phyloP scores from a whole-genome alignment of 2,888 invertebrate species.

The Smittia aterrima region DNA sequence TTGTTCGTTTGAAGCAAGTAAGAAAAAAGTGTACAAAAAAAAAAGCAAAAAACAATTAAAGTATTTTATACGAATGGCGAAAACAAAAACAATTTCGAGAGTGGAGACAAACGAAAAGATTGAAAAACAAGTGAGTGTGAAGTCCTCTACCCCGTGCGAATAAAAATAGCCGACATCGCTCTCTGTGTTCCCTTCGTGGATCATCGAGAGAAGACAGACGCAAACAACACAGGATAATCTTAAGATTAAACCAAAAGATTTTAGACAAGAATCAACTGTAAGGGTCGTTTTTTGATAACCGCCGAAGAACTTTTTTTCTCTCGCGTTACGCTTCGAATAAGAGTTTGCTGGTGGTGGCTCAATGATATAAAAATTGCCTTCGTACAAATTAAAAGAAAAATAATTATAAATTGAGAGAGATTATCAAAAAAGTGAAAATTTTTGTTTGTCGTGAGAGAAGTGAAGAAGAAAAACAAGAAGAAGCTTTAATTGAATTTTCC shows the following conservation, averaged over 20 bases:
- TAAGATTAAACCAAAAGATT: conserved; percentile 21
- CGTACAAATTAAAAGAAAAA: conserved; percentile 38
- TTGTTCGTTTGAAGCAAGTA: conserved; percentile 33
- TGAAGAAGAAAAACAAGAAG: not conserved
- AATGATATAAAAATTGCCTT: conserved; percentile 40
- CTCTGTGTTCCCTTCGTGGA: conserved; percentile 16
- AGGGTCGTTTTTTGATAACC: not conserved
- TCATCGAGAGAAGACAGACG: not conserved
- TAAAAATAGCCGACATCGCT: conserved; percentile 10
- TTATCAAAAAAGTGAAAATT: conserved; percentile 32
- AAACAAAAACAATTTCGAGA: conserved; percentile 17
- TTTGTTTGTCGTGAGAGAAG: not conserved
- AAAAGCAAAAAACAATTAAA: conserved; percentile 31
- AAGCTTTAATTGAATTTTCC: conserved; percentile 41
- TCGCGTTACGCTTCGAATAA: conserved; percentile 11
- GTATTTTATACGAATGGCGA: conserved; percentile 20
- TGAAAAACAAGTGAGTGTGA: conserved; percentile 14
- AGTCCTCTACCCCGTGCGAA: conserved; percentile 6
- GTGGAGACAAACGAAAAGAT: not conserved
- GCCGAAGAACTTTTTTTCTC: conserved; percentile 25
- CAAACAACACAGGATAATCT: conserved; percentile 15
- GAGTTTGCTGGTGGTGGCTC: conserved; percentile 34
- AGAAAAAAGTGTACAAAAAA: conserved; percentile 38
- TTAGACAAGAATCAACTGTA: not conserved
- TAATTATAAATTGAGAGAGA: conserved; percentile 37